Evolutionary conservation across 2,113 vertebrate genomes (phyloP), one percentile per base, ranked within the genome.

Genomic region (Ursus arctos): DNA sequence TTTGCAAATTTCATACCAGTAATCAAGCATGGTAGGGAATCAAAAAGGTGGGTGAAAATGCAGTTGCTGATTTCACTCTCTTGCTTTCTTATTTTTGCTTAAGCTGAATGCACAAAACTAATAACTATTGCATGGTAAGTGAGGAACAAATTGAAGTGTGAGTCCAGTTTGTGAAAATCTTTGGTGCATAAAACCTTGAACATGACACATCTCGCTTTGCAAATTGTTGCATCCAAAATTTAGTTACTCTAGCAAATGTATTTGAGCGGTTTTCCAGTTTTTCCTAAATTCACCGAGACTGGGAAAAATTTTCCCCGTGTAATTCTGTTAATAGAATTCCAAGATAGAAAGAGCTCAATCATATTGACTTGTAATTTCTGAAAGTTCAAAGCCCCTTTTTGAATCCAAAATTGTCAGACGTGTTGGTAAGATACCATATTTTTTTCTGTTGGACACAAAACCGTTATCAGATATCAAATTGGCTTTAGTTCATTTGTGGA

Each of bases 81-180:
- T 84, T 72, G 79, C 59, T 81, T 1, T 57, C 5, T 76, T 63
- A 14, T 40, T 87, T 94, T 59, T 97, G 26, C 55, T 82, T 14
- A 76, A 19, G 94, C 59, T 74, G 61, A 94, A 93, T 95, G 16
- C 49, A 97, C 49, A 91, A 91, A 91, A 53, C 49, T 91, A 97
- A 92, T 93, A 80, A 86, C 95, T 97, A 43, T 15, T 90, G 12
- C 2, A 0, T 91, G 85, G 81, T 95, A 84, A 88, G 91, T 91
- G 55, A 94, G 28, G 61, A 91, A 65, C 92, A 98, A 96, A 98
- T 95, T 97, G 65, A 96, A 97, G 43, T 96, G 16, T 95, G 15
- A 86, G 65, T 94, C 40, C 24, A 83, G 84, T 80, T 97, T 97
- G 76, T 96, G 81, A 92, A 95, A 97, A 74, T 84, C 59, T 86